Evolutionary conservation across 2,113 vertebrate genomes (phyloP).

Genomic region (Casuarius casuarius): DNA sequence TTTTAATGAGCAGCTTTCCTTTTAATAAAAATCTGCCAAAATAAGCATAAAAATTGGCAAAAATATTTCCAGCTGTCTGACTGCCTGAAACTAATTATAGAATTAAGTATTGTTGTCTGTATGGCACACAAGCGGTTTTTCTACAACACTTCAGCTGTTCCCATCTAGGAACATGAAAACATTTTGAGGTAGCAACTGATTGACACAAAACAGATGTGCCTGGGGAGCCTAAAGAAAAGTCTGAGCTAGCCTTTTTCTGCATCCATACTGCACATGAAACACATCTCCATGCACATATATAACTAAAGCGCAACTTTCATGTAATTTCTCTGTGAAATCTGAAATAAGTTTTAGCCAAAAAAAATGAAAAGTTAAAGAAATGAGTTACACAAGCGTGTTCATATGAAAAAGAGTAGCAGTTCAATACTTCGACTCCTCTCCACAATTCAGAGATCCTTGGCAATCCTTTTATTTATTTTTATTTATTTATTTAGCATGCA

Average conservation of each 20-base stretch:
- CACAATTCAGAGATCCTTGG: neutral
- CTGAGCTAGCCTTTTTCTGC: neutral
- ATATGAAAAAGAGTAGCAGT: neutral
- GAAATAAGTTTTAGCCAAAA: neutral
- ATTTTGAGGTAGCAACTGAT: slow-evolving; percentile 2
- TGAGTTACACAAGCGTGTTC: neutral
- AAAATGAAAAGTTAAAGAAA: slow-evolving; percentile 1
- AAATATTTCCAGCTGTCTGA: slow-evolving; percentile 5
- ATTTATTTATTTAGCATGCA: neutral
- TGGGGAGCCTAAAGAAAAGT: neutral
- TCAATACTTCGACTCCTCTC: neutral
- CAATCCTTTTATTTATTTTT: neutral
- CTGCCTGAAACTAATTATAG: slow-evolving; percentile 48
- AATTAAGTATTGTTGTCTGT: slow-evolving; percentile 40
- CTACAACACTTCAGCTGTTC: slow-evolving; percentile 29
- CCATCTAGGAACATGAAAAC: slow-evolving; percentile 33
- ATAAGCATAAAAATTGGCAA: neutral
- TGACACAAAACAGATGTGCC: neutral
- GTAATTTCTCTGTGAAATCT: neutral
- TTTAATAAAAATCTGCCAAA: slow-evolving; percentile 47
- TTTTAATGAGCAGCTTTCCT: slow-evolving; percentile 51
- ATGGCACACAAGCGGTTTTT: neutral
- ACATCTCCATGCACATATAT: neutral
- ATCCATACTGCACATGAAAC: neutral
- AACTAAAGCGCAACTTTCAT: neutral